These are phyloP conservation scores for Paedocypris micromegethes DNA, from an alignment of 2,797 vertebrate genomes.

Conservation along the genomic window DNA sequence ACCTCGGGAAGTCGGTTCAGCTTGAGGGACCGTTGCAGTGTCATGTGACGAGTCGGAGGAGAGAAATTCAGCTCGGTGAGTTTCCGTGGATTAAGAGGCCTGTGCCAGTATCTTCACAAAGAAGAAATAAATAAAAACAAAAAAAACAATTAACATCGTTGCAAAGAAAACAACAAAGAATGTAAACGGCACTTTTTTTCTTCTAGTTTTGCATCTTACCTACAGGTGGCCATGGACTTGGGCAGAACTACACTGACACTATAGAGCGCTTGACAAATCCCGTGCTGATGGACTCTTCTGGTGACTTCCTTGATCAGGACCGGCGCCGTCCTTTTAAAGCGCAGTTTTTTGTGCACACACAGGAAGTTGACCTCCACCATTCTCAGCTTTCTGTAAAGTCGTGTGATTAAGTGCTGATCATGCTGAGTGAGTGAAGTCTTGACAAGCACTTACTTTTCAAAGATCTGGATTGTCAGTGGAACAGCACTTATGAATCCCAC, in stretches of 20 bases:
- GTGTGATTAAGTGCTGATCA: background rate
- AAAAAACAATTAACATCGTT: too few species aligned
- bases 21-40: constrained; percentile 83
- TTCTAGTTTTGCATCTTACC: constrained; percentile 61
- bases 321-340: constrained; percentile 88
- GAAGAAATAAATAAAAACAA: background rate
- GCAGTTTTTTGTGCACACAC: constrained; percentile 94
- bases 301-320: constrained; percentile 92
- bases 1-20: constrained; percentile 87
- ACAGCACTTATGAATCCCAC: constrained; percentile 93
- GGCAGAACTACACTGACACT: constrained; percentile 80
- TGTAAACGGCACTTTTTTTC: background rate
- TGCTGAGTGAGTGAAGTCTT: background rate
- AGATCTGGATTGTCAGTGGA: constrained; percentile 81
- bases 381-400: constrained; percentile 75
- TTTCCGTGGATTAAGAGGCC: constrained; percentile 85
- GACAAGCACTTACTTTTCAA: constrained; percentile 76
- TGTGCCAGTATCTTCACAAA: constrained; percentile 80
- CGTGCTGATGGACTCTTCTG: constrained; percentile 81
- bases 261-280: constrained; percentile 85
- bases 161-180: too few species aligned
- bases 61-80: constrained; percentile 86
- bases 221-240: constrained; percentile 85
- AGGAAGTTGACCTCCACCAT: constrained; percentile 93
- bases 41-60: constrained; percentile 81